Base-by-base conservation (phyloP, 2,888 invertebrate genomes). In the Dolichomitus sp. region DNA sequence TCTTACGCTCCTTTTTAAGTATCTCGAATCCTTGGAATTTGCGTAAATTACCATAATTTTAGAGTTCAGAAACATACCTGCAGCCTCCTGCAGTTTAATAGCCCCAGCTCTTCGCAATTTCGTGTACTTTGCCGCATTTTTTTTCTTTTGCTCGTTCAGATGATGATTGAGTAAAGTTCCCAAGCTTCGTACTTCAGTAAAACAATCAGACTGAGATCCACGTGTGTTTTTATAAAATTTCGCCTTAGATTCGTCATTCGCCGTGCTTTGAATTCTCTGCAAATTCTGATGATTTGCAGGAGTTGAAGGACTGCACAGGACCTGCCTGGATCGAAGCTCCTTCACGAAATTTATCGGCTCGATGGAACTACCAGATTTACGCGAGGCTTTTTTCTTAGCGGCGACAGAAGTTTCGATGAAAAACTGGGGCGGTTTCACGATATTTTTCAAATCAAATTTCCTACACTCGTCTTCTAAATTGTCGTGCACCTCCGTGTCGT, bases 261-360 rank as follows among this genome's bases (percentile, higher is more conserved):
- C 9, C 48, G 48, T 9, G 50, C 14, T 23, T 5, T 33, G 70
- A 1, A 7, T 27, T 57, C 12, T 59, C 63, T 30, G 12, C 4
- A 9, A 17, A 65, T 33, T 42, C 7, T 37, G 40, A 54, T 73
- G 48, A 52, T 11, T 17, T 42, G n/a, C 52, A 4, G 37, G 1
- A 63, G 72, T 17, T 2, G 54, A 12, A n/a, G 68, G 69, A 54
- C 63, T 72, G 9, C 76, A 66, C n/a, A 82, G 45, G 11, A 86
- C 82, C 27, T 57, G 80, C 17, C 85, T 72, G 45, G 83, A 85
- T 57, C 86, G 63, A 42, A 86, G 76, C 23, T 80, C 77, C 68
- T 80, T 80, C 4, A 83, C 76, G 69, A 81, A 59, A 5, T 75
- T 75, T 17, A 33, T 63, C 30, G 52, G 12, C 9, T 54, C 54